Evolutionary conservation across 2,888 invertebrate species (phyloP), one percentile per base, ranked within the genome.

Genomic region (Euproctis similis): DNA sequence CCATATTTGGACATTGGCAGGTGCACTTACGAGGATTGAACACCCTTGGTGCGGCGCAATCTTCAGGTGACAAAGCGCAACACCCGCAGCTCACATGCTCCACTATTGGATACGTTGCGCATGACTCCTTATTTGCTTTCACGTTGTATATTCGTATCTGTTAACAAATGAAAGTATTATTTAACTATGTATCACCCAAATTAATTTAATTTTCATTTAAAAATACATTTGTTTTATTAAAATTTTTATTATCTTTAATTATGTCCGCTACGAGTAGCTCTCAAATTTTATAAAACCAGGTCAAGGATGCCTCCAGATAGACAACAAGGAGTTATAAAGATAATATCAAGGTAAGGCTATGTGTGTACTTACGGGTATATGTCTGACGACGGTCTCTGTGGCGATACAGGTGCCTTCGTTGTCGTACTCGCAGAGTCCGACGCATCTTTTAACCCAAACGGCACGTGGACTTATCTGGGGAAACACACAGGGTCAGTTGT

Each of bases 1-100:
- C 68, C 49, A 57, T 42, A 69, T 81, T 72, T 50, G 81, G 73
- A 59, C 84, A 84, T 60, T 77, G 76, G 56, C 82, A 82, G 66
- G 71, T 51, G 66, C 81, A 84, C 82, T 82, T 84, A 82, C 82
- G 82, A 62, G 77, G 74, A 43, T 76, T 78, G 61, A 61, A 77
- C 40, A 78, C 65, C 43, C 54, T 53, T 30, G 71, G 68, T 7
- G 67, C 46, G 7, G 50, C 53, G 50, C 82, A 84, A 32, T 65
- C 60, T 17, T 55, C 63, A 1, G 65, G 53, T 2, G 60, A 45
- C 7, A 58, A 52, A 7, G 59, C 49, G 41, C 82, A 80, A 57
- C 82, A 84, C 1, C 69, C 68, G 49, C 82, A 84, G 18, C 55
- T 58, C 29, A 69, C 53, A 53, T 84, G 82, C 35, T 81, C 82